A percentile compares a stretch with the other conserved stretches of the same genome.
These are phyloP conservation scores for Abscondita cerata DNA, from an alignment of 2,888 invertebrate species.

Conservation along the genomic window DNA sequence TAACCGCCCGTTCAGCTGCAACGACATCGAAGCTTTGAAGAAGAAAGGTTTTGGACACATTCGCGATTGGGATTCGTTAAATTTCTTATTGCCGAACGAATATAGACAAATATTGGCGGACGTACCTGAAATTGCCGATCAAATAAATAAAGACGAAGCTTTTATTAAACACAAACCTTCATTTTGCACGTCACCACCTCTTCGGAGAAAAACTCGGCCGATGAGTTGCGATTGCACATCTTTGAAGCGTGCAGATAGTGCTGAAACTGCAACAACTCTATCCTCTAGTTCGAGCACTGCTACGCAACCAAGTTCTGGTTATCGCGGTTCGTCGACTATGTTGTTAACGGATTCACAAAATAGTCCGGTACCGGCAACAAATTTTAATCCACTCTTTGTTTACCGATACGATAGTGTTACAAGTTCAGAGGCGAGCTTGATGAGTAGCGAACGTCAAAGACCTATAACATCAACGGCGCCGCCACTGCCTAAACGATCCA, in stretches of 20 bases:
- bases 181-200: constrained; percentile 64
- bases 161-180: constrained; percentile 57
- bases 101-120: constrained; percentile 80
- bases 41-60: constrained; percentile 85
- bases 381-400: constrained; percentile 77
- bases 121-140: constrained; percentile 77
- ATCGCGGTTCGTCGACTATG: constrained; percentile 85
- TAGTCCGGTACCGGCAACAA: constrained; percentile 67
- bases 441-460: constrained; percentile 63
- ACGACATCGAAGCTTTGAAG: constrained; percentile 81
- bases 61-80: constrained; percentile 92
- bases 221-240: constrained; percentile 66
- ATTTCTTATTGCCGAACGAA: constrained; percentile 85
- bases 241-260: constrained; percentile 60
- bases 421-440: constrained; percentile 75
- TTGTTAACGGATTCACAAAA: constrained; percentile 79
- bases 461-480: constrained; percentile 58
- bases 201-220: constrained; percentile 58
- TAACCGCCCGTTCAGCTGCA: constrained; percentile 76
- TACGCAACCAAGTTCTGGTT: constrained; percentile 86
- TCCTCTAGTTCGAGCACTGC: constrained; percentile 75
- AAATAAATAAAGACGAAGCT: constrained; percentile 63
- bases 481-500: constrained; percentile 71
- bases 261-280: constrained; percentile 58
- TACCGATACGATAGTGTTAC: constrained; percentile 82